Evolutionary conservation across 1,140 invertebrate species (phyloP).

Genomic region (Eubasilissa regina): DNA sequence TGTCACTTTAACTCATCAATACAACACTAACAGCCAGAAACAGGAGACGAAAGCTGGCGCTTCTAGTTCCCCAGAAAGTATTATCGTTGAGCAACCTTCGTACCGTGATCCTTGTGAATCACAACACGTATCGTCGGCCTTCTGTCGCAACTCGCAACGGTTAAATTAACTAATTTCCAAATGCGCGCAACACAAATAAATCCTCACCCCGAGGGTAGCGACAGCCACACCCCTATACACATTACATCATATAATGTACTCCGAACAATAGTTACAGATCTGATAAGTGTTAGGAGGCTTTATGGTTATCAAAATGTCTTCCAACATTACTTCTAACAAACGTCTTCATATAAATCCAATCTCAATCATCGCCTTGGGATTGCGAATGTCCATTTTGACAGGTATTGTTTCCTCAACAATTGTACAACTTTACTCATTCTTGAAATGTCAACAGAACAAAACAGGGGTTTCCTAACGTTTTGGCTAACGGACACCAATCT

Average conservation of each 20-base stretch:
- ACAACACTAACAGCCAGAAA: too few relatives aligned
- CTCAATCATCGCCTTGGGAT: neutral
- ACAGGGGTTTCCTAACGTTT: too few relatives aligned
- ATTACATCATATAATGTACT: neutral
- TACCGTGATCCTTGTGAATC: slow-evolving; percentile 45
- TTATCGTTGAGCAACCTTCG: slow-evolving; percentile 29
- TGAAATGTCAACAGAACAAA: too few relatives aligned
- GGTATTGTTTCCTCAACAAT: slow-evolving; percentile 25
- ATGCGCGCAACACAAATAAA: slow-evolving; percentile 46
- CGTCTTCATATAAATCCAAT: neutral
- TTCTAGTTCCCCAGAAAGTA: neutral
- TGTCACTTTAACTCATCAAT: too few relatives aligned
- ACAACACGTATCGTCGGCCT: slow-evolving; percentile 53
- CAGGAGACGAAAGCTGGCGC: too few relatives aligned
- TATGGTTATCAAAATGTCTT: neutral
- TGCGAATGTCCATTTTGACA: slow-evolving; percentile 27
- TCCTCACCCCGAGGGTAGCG: slow-evolving; percentile 19
- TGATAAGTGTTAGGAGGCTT: neutral
- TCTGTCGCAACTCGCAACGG: slow-evolving; percentile 57
- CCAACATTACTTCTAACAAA: neutral
- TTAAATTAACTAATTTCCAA: slow-evolving; percentile 60
- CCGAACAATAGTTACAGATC: slow-evolving; percentile 10
- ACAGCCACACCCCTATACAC: neutral
- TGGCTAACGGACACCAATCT: neutral
- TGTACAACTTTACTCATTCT: slow-evolving; percentile 31